These are phyloP conservation scores for Corythaeola cristata DNA, from an alignment of 2,113 vertebrate species.

Conservation along the genomic window DNA sequence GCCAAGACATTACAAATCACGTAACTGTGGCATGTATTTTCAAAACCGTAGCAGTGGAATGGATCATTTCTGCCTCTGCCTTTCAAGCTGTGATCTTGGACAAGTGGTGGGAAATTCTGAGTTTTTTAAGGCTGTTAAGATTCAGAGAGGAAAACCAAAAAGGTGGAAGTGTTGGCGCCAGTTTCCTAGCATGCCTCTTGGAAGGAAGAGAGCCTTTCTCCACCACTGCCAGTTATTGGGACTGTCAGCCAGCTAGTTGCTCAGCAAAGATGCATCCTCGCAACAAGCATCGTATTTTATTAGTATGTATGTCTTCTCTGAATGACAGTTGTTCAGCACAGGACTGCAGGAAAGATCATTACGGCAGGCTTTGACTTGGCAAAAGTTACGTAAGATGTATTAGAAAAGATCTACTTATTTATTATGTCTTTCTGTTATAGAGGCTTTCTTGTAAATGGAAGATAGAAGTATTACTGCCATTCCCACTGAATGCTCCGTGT, in stretches of 20 bases:
- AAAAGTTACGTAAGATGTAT: background rate
- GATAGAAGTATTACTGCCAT: background rate
- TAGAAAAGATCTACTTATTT: background rate
- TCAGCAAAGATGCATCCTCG: background rate
- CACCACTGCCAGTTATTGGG: background rate
- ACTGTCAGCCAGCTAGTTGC: background rate
- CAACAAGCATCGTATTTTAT: fast-evolving
- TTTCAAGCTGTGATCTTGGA: slow-evolving; percentile 51
- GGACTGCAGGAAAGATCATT: background rate
- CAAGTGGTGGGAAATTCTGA: slow-evolving; percentile 41
- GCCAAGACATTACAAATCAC: slow-evolving; percentile 21
- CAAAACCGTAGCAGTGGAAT: background rate
- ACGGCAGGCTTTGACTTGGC: background rate
- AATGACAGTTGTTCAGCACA: background rate
- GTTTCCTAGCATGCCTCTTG: background rate
- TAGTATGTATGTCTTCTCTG: background rate
- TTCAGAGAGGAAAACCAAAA: slow-evolving; percentile 8
- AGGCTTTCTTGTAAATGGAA: background rate
- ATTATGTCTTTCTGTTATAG: fast-evolving
- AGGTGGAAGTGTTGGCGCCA: background rate
- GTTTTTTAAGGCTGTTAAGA: background rate
- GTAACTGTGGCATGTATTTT: background rate
- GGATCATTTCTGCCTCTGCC: slow-evolving; percentile 8
- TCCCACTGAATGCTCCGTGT: background rate
- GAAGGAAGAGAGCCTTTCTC: background rate